phyloP scores from a whole-genome alignment of 2,888 invertebrate species.

The Aphodius sticticus region DNA sequence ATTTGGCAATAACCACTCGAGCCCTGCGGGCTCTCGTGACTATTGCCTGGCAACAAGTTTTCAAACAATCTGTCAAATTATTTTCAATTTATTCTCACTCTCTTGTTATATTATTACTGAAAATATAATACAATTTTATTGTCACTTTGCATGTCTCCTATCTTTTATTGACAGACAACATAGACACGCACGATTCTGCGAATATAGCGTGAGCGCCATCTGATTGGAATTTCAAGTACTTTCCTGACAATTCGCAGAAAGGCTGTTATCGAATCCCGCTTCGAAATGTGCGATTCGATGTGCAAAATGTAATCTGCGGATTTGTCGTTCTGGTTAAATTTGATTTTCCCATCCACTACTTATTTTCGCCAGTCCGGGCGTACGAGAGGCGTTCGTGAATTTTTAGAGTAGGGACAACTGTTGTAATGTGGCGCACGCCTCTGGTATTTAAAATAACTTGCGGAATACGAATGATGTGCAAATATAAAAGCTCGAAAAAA shows the following conservation, averaged over 20 bases:
- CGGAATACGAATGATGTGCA: background rate
- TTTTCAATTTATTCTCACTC: too few species aligned
- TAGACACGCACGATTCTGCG: background rate
- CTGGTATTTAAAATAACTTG: background rate
- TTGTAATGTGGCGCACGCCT: background rate
- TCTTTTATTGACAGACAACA: background rate
- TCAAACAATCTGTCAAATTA: too few species aligned
- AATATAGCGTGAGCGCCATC: background rate
- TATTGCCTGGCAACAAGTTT: too few species aligned
- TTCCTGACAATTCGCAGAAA: background rate
- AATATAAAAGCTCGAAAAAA: background rate
- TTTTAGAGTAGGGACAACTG: background rate
- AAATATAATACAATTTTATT: background rate
- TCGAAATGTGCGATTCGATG: background rate
- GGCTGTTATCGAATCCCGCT: background rate
- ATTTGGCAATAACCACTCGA: too few species aligned
- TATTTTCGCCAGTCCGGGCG: background rate
- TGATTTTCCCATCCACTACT: background rate
- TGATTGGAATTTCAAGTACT: conserved; percentile 4
- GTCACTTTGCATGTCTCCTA: background rate
- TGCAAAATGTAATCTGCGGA: conserved; percentile 4
- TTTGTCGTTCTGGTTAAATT: background rate
- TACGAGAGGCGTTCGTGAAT: background rate
- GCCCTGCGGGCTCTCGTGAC: too few species aligned
- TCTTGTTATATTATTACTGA: too few species aligned